These are phyloP conservation scores for Hippocampus kuda DNA, from an alignment of 2,797 vertebrate species.

Conservation along the genomic window DNA sequence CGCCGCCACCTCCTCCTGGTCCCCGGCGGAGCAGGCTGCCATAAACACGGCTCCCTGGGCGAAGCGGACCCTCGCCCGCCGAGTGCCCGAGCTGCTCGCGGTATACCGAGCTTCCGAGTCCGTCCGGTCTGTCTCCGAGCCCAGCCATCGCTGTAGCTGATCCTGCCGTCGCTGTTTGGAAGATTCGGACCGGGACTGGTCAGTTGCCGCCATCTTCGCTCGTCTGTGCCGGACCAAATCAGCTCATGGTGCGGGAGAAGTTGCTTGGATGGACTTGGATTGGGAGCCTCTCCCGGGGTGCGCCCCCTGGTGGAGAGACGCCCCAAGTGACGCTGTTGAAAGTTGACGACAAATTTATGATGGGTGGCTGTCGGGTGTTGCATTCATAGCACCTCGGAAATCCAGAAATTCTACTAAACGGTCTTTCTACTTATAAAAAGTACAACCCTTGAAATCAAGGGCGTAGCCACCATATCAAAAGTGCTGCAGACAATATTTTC, in stretches of 20 bases:
- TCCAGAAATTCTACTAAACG: not conserved
- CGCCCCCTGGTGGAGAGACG: slow-evolving; percentile 57
- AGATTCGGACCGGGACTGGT: slow-evolving; percentile 79
- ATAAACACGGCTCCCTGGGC: slow-evolving; percentile 79
- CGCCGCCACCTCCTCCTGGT: slow-evolving; percentile 74
- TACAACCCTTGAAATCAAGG: too few relatives aligned
- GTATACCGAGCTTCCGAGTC: slow-evolving; percentile 43
- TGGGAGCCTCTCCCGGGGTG: slow-evolving; percentile 28
- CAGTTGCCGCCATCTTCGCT: slow-evolving; percentile 79
- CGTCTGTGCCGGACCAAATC: slow-evolving; percentile 66
- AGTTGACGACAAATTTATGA: not conserved
- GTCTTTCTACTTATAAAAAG: not conserved
- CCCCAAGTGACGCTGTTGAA: not conserved
- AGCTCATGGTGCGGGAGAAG: slow-evolving; percentile 56
- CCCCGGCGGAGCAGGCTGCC: slow-evolving; percentile 79
- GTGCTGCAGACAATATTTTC: too few relatives aligned
- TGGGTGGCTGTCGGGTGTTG: not conserved
- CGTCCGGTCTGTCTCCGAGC: slow-evolving; percentile 72
- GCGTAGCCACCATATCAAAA: too few relatives aligned
- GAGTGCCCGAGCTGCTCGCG: slow-evolving; percentile 38
- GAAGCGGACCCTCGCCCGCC: slow-evolving; percentile 69
- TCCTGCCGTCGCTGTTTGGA: slow-evolving; percentile 76
- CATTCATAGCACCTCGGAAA: not conserved
- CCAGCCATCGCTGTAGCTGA: slow-evolving; percentile 74
- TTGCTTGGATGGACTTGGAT: slow-evolving; percentile 38